Evolutionary conservation across 2,888 invertebrate genomes (phyloP), one percentile per base, ranked within the genome.

Genomic region (Cryptus viduatorius): DNA sequence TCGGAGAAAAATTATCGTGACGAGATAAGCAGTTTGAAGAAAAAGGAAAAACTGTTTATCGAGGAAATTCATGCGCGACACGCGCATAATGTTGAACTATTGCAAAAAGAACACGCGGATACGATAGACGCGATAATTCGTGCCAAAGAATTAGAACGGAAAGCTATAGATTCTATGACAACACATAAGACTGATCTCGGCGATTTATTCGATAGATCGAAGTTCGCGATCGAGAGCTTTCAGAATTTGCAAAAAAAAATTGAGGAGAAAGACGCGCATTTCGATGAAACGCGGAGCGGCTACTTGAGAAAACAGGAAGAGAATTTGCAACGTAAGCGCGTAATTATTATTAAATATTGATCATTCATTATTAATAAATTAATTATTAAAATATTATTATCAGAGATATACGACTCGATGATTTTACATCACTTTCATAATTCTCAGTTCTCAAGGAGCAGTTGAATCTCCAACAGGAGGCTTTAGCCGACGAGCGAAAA

Each of bases 21-120:
- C 65, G 90, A 92, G 87, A 90, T 92, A 64, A 88, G 90, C 50
- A 88, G 84, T 75, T 48, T 92, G 4, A 92, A 91, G 87, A 85
- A 61, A 61, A 85, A 50, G 10, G 82, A 82, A 44, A 79, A 76
- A 53, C 44, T 61, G 31, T 19, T 68, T 10, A 75, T 91, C 67
- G 85, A 91, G 80, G 91, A 93, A 86, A 90, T 92, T 75, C 87
- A 88, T 5, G 82, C 88, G 48, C 88, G 91, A 29, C 92, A 93
- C 83, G 85, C 86, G 5, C 88, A 86, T 29, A 92, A 90, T 86
- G 69, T 92, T 64, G 86, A 88, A 83, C 72, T 91, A 19, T 46
- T 93, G 3, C 90, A 92, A 85, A 91, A 88, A 42, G 92, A 93
- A 75, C 90, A 93, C 79, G 82, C 86, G 12, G 90, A 92, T 85